A percentile compares a stretch with the other conserved stretches of the same genome.
Conservation (phyloP, 2,113 vertebrate species). For the Ceyx margarethae region DNA sequence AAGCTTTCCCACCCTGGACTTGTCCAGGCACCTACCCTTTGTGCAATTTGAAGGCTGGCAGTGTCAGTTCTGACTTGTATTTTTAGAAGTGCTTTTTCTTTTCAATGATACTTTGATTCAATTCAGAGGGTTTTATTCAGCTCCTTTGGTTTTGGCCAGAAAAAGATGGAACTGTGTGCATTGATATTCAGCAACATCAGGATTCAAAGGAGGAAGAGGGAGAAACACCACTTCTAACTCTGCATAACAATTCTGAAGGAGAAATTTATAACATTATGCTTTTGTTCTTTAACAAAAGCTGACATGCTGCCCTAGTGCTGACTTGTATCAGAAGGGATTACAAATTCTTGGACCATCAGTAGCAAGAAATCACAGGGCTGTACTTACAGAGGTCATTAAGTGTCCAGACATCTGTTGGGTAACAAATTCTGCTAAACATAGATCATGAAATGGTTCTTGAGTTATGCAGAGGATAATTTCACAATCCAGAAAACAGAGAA, state of each 20-base stretch:
- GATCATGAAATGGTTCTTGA: conserved; percentile 22
- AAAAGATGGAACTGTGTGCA: not conserved
- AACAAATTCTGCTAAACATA: conserved; percentile 60
- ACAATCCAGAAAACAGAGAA: conserved; percentile 59
- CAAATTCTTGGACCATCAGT: conserved; percentile 32
- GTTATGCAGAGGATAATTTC: conserved; percentile 53
- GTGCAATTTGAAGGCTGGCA: not conserved
- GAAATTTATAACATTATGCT: not conserved
- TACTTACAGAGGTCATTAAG: conserved; percentile 56
- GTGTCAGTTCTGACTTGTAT: not conserved
- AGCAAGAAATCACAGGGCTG: conserved; percentile 43
- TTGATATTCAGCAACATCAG: not conserved
- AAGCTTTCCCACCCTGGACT: not conserved
- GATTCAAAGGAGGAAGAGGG: not conserved
- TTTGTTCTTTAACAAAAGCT: not conserved
- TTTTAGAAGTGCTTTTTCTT: not conserved
- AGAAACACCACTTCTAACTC: not conserved
- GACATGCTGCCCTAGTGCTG: not conserved
- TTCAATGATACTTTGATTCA: not conserved
- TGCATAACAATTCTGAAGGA: not conserved
- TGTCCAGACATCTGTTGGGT: conserved; percentile 56
- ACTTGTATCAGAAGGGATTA: conserved; percentile 27
- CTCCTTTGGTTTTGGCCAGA: not conserved
- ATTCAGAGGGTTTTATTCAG: not conserved
- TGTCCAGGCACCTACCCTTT: not conserved